Base-by-base conservation (phyloP, 2,797 vertebrate species). In the Nasua narica region DNA sequence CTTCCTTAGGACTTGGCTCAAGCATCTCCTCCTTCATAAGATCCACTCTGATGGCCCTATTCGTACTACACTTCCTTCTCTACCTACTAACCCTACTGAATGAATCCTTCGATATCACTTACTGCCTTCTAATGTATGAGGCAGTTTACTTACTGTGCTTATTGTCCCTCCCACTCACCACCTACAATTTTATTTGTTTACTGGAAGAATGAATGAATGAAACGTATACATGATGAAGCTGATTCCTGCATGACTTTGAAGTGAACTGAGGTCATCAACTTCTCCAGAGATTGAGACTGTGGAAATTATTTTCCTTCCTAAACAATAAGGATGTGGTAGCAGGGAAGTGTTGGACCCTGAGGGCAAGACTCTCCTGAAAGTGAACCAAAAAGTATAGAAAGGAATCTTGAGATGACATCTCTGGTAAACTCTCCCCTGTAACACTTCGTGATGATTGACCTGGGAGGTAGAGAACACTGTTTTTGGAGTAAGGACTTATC, bases 401-500 rank as follows among this genome's bases (percentile, higher is more conserved):
- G 52, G 58, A 40, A 87, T 60, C 27, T 89, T 19, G 25, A 52
- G 74, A 83, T 9, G 21, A 67, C 32, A 85, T n/a, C 35, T 15
- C 52, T 62, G 19, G 74, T 65, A 48, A 48, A 40, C 29, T 82
- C 43, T 85, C 37, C 37, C 40, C 1, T 37, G 48, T 67, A 87
- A 50, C 43, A 21, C 46, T 89, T 93, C 13, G 4, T 54, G 58
- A 93, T 84, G 84, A 74, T 54, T 50, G 79, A 77, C 82, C 35
- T 2, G 8, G 25, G 37, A 37, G 54, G 70, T 77, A 16, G 86
- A 67, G 81, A 90, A 70, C 37, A 32, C 58, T 91, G 88, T 60
- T 97, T 97, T 35, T 35, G 54, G 91, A 69, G 76, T 97, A 69
- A 85, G 81, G 58, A 67, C 92, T 96, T 95, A 90, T 69, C 67